Percentiles rank a stretch among this genome's conserved stretches.
phyloP scores from a whole-genome alignment of 2,113 vertebrate genomes.

The Blennius ocellaris region DNA sequence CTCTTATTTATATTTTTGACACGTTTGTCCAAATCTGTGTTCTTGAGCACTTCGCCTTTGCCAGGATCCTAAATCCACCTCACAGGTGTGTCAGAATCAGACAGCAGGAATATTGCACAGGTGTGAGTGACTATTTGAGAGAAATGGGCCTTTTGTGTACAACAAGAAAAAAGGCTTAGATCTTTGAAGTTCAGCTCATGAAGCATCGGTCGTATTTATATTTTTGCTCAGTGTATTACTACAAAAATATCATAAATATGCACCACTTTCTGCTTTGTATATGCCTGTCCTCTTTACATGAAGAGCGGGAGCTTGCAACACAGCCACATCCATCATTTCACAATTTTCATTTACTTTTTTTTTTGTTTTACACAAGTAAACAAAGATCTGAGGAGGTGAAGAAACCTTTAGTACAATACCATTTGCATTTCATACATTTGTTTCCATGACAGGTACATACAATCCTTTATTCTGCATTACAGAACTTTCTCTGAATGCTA shows the following conservation, averaged over 20 bases:
- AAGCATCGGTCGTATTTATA: too few species aligned
- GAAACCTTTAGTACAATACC: constrained; percentile 46
- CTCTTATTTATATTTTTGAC: too few species aligned
- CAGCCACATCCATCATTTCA: constrained; percentile 43
- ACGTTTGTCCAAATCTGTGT: too few species aligned
- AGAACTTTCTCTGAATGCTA: constrained; percentile 70
- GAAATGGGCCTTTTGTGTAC: too few species aligned
- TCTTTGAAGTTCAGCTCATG: too few species aligned
- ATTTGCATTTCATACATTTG: constrained; percentile 78
- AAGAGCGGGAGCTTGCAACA: constrained; percentile 14
- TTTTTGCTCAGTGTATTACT: neutral
- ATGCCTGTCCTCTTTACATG: constrained; percentile 16
- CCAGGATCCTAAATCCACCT: too few species aligned
- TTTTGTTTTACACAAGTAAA: constrained; percentile 31
- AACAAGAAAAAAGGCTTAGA: too few species aligned
- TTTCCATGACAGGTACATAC: constrained; percentile 70
- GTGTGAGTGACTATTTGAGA: too few species aligned
- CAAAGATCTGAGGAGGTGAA: constrained; percentile 43
- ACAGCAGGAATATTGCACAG: too few species aligned
- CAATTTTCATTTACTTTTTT: constrained; percentile 6
- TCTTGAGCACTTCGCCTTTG: too few species aligned
- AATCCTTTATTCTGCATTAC: constrained; percentile 61
- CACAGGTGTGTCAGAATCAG: too few species aligned
- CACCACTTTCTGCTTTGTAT: constrained; percentile 4
- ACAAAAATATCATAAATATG: neutral